Percentiles rank a stretch among this genome's conserved stretches.
These are phyloP conservation scores for Atractosteus spatula DNA, from an alignment of 2,113 vertebrate species.

Conservation along the genomic window DNA sequence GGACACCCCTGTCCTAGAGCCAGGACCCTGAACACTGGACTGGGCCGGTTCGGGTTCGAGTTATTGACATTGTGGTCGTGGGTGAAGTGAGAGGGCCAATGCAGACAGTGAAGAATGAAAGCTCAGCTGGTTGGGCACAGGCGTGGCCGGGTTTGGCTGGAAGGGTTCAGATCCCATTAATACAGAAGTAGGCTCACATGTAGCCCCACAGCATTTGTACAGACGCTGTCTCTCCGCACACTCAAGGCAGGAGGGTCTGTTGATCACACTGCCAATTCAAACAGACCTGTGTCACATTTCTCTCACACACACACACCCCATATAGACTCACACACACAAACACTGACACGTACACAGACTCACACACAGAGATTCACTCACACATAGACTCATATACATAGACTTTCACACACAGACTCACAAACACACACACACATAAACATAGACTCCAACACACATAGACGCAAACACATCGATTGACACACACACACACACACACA, in stretches of 20 bases:
- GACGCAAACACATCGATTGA: too few species aligned
- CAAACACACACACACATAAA: slow-evolving; percentile 28
- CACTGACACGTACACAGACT: slow-evolving; percentile 30
- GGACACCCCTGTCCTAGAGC: too few species aligned
- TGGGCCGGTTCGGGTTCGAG: too few species aligned
- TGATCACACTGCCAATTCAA: neutral
- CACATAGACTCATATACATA: slow-evolving; percentile 20
- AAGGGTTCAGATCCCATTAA: too few species aligned
- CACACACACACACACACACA: too few species aligned
- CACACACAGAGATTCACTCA: slow-evolving; percentile 31
- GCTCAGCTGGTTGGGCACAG: too few species aligned
- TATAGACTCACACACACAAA: slow-evolving; percentile 1
- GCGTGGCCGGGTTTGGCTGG: too few species aligned
- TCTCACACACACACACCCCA: neutral
- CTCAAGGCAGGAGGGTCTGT: neutral
- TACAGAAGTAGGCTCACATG: too few species aligned
- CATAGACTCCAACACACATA: neutral
- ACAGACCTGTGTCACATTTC: neutral
- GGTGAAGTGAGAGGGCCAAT: too few species aligned
- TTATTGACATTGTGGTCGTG: too few species aligned
- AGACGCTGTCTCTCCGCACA: slow-evolving; percentile 8
- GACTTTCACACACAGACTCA: slow-evolving; percentile 34
- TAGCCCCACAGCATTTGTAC: slow-evolving; percentile 29
- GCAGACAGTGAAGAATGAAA: too few species aligned
- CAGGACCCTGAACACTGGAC: too few species aligned